Percentiles rank a stretch among this genome's conserved stretches.
phyloP scores from a whole-genome alignment of 2,797 vertebrate genomes.

The Columba guinea region DNA sequence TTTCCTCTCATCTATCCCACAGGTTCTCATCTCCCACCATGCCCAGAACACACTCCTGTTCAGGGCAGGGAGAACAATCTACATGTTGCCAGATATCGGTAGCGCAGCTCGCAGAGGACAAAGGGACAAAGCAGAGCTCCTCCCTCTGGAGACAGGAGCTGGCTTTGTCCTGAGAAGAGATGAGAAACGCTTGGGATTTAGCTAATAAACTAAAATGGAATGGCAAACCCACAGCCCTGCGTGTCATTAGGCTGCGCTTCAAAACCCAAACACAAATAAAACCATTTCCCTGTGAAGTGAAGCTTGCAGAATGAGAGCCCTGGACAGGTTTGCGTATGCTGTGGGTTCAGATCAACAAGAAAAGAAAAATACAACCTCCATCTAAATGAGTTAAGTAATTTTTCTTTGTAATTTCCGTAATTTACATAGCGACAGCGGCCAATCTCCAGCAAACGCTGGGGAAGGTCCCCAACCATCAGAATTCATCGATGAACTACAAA shows the following conservation, averaged over 20 bases:
- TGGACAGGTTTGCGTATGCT: not conserved
- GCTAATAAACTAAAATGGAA: not conserved
- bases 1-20: not conserved
- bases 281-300: slow-evolving; percentile 15
- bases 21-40: not conserved
- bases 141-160: not conserved
- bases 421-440: not conserved
- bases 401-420: not conserved
- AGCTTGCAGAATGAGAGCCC: not conserved
- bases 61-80: not conserved
- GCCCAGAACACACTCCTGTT: not conserved
- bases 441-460: not conserved
- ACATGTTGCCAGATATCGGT: not conserved
- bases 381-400: not conserved
- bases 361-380: not conserved
- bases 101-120: not conserved
- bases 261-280: slow-evolving; percentile 28
- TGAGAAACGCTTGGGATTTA: not conserved
- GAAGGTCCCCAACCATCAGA: not conserved
- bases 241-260: not conserved
- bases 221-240: not conserved
- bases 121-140: not conserved
- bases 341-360: not conserved
- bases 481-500: not conserved
- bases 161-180: not conserved